Evolutionary conservation across 2,888 invertebrate genomes (phyloP).

Genomic region (Andrena minutula): DNA sequence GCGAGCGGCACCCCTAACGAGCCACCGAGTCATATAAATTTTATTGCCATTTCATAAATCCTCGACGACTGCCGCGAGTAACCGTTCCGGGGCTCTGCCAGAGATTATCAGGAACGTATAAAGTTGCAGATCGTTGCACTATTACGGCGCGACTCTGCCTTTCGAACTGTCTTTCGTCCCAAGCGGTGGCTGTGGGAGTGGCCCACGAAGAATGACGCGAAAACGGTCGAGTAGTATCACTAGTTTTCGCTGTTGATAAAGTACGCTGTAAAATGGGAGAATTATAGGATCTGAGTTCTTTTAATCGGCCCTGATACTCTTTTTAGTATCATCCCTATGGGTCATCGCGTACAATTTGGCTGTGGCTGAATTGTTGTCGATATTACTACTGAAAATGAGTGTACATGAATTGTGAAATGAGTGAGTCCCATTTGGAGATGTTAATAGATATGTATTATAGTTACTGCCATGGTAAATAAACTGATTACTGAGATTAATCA

Average conservation of each 20-base stretch:
- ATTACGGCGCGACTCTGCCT: constrained; percentile 53
- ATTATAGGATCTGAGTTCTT: background rate
- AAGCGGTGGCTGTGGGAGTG: background rate
- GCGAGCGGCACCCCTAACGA: constrained; percentile 77
- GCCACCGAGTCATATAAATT: constrained; percentile 81
- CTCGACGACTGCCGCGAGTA: constrained; percentile 71
- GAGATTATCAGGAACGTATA: constrained; percentile 76
- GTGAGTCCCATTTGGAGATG: too few relatives aligned
- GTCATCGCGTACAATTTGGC: background rate
- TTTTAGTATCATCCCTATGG: background rate
- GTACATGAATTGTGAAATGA: too few relatives aligned
- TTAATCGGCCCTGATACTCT: background rate
- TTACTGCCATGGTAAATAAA: too few relatives aligned
- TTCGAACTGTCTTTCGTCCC: constrained; percentile 7
- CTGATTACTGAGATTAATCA: too few relatives aligned
- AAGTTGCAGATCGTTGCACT: constrained; percentile 64
- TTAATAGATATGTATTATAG: too few relatives aligned
- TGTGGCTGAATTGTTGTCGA: background rate
- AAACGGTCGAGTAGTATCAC: constrained; percentile 26
- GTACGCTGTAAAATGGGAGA: background rate
- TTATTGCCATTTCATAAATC: constrained; percentile 81
- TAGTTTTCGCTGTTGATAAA: background rate
- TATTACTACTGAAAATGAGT: too few relatives aligned
- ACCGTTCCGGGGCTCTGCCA: constrained; percentile 64
- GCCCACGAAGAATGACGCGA: constrained; percentile 23